Conservation (phyloP, 2,113 vertebrate genomes). For the Pseudopipra pipra region DNA sequence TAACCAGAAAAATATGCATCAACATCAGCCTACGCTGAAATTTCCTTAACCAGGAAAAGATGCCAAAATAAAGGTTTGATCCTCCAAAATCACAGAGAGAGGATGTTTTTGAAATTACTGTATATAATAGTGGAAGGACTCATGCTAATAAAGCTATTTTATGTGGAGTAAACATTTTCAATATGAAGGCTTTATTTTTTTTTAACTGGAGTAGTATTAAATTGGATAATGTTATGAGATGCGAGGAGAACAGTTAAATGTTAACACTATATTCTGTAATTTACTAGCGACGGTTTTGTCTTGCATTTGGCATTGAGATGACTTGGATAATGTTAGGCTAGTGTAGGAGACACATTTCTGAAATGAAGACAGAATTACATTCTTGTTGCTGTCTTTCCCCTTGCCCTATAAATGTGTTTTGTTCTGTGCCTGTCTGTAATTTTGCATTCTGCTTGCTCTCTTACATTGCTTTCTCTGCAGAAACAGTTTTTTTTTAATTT, state of each 20-base stretch:
- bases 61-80: background rate
- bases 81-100: background rate
- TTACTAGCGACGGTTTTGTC: background rate
- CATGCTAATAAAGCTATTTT: background rate
- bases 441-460: background rate
- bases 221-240: background rate
- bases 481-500: background rate
- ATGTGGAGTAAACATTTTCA: background rate
- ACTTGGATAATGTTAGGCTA: background rate
- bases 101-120: background rate
- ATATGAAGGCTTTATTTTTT: background rate
- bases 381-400: background rate
- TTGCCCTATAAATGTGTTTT: background rate
- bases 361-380: background rate
- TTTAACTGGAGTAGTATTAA: background rate
- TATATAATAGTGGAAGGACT: background rate
- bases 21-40: background rate
- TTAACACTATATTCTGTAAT: background rate
- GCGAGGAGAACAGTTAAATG: background rate
- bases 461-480: background rate
- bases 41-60: background rate
- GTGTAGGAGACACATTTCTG: background rate
- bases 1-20: background rate
- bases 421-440: background rate
- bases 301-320: background rate